A percentile compares a stretch with the other conserved stretches of the same genome.
Conservation (phyloP, 1,140 invertebrate genomes). For the Asbolus verrucosus region DNA sequence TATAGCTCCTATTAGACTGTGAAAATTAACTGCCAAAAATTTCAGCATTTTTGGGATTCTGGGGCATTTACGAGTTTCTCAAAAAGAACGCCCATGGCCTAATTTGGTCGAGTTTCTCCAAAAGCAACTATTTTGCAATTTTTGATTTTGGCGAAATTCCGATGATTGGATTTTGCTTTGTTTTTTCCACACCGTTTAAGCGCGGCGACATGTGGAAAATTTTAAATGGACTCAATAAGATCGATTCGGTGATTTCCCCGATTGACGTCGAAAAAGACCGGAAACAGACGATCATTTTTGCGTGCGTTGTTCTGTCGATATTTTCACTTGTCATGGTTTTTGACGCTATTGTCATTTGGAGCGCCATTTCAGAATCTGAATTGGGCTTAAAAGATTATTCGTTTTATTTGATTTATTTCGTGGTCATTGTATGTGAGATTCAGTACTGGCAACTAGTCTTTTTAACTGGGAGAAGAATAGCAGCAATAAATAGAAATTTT, state of each 20-base stretch:
- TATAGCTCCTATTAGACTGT: not conserved
- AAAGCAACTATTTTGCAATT: constrained; percentile 2
- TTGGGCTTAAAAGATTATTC: constrained; percentile 9
- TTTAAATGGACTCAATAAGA: not conserved
- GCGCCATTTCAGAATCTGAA: not conserved
- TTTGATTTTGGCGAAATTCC: constrained; percentile 1
- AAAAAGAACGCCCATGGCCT: not conserved
- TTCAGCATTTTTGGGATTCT: constrained; percentile 15
- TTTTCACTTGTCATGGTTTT: constrained; percentile 7
- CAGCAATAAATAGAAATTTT: not conserved
- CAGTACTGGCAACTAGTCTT: constrained; percentile 10
- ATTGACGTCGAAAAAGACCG: constrained; percentile 27
- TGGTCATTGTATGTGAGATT: not conserved
- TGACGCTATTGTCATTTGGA: constrained; percentile 4
- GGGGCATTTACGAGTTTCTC: not conserved
- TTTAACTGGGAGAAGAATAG: not conserved
- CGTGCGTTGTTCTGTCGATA: not conserved
- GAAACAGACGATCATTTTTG: not conserved
- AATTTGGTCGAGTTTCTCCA: not conserved
- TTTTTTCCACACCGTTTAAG: not conserved
- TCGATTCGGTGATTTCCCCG: constrained; percentile 20
- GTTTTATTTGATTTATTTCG: constrained; percentile 11
- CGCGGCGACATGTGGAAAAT: not conserved
- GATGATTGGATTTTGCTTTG: constrained; percentile 10
- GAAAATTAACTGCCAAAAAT: not conserved